These are phyloP conservation scores for Acridotheres tristis DNA, from an alignment of 2,797 vertebrate genomes.

Conservation along the genomic window DNA sequence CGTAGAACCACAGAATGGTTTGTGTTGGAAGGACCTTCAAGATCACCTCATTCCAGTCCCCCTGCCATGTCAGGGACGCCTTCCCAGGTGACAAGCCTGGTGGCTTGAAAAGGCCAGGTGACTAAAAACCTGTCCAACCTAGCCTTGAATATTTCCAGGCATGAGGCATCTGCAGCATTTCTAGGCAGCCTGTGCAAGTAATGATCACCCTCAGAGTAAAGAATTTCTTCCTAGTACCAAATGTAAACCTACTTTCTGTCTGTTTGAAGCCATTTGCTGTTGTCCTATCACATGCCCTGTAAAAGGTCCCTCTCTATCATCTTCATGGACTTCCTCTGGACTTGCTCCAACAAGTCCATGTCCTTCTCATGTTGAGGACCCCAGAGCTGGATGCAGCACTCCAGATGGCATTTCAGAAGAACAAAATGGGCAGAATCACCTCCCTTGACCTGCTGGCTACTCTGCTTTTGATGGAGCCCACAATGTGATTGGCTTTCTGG, in stretches of 20 bases:
- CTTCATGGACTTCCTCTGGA: neutral
- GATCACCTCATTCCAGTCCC: neutral
- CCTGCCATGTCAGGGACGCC: neutral
- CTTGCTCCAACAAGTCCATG: neutral
- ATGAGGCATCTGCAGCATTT: neutral
- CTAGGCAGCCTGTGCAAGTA: neutral
- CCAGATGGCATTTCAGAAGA: neutral
- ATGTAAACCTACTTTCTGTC: neutral
- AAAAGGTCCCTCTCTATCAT: neutral
- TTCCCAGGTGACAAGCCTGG: neutral
- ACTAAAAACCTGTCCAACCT: neutral
- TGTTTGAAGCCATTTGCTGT: neutral
- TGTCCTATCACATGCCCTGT: neutral
- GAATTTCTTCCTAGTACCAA: neutral
- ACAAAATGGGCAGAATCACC: neutral
- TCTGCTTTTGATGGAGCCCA: neutral
- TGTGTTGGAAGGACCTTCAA: neutral
- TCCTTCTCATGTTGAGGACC: neutral
- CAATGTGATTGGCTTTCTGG: neutral
- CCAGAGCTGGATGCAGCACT: neutral
- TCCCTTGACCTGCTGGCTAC: neutral
- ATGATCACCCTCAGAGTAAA: neutral
- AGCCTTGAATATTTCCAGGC: neutral
- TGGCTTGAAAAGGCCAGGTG: too few species aligned
- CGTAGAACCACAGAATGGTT: neutral